Percentiles rank a stretch among this genome's conserved stretches.
phyloP scores from a whole-genome alignment of 2,797 vertebrate species.

The Linurgus olivaceus region DNA sequence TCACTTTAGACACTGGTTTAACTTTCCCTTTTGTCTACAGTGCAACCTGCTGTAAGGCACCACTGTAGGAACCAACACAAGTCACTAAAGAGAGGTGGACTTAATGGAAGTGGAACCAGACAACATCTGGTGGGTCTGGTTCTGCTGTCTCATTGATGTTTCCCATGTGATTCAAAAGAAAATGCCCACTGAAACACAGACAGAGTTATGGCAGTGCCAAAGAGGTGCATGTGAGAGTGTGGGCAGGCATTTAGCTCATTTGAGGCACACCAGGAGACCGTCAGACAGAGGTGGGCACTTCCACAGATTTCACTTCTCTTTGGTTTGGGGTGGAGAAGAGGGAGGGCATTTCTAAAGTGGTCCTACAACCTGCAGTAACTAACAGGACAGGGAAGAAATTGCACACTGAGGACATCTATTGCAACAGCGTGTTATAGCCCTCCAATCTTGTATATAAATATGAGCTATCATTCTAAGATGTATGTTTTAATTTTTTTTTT shows the following conservation, averaged over 20 bases:
- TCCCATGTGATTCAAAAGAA: not conserved
- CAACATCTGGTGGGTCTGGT: not conserved
- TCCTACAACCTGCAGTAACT: not conserved
- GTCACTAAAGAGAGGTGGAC: not conserved
- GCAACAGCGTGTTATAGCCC: constrained; percentile 19
- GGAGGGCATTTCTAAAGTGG: not conserved
- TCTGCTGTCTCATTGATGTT: not conserved
- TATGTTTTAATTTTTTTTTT: not conserved
- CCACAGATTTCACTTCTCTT: constrained; percentile 6
- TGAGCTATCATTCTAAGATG: not conserved
- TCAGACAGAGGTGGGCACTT: not conserved
- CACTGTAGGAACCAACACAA: not conserved
- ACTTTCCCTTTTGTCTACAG: constrained; percentile 55
- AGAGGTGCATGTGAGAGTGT: not conserved
- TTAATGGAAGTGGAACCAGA: not conserved
- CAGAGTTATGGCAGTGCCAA: not conserved
- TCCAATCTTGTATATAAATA: constrained; percentile 6
- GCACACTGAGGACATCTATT: constrained; percentile 43
- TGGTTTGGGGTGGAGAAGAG: not conserved
- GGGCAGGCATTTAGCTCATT: not conserved
- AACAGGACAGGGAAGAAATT: not conserved
- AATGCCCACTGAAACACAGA: not conserved
- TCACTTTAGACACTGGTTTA: constrained; percentile 52
- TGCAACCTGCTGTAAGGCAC: constrained; percentile 40
- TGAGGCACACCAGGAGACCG: not conserved